These are phyloP conservation scores for Steinernema scapterisci DNA, from an alignment of 2,888 invertebrate species.

Conservation along the genomic window DNA sequence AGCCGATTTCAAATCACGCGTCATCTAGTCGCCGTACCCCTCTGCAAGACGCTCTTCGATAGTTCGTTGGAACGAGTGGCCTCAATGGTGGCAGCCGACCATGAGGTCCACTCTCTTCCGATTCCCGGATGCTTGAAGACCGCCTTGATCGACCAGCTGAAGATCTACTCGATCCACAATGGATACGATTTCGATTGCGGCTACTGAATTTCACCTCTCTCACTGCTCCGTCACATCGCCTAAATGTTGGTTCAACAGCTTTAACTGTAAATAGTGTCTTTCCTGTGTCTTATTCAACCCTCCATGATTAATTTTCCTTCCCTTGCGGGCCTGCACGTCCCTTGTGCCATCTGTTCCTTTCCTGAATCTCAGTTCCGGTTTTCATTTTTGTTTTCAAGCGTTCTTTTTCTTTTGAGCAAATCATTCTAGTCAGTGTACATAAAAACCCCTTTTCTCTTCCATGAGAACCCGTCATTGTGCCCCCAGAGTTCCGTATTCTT, in stretches of 20 bases:
- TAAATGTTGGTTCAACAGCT: neutral
- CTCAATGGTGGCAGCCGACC: neutral
- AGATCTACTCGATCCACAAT: neutral
- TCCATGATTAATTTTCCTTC: neutral
- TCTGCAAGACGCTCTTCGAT: constrained; percentile 5
- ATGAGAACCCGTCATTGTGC: neutral
- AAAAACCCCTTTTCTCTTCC: neutral
- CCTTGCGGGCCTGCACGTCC: neutral
- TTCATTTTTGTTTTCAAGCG: too few relatives aligned
- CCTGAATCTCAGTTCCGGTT: constrained; percentile 1
- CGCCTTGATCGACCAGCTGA: neutral
- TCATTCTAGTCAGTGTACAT: constrained; percentile 26
- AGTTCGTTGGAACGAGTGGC: neutral
- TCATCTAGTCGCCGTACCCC: neutral
- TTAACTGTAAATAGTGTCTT: constrained; percentile 12
- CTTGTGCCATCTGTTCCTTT: neutral
- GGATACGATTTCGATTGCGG: neutral
- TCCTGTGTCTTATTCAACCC: neutral
- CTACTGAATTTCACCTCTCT: neutral
- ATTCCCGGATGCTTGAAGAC: neutral
- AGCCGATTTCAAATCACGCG: neutral
- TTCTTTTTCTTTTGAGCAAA: too few relatives aligned
- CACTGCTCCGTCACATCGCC: neutral
- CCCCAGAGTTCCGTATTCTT: neutral
- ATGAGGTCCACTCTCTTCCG: neutral